These are phyloP conservation scores for Phodopus roborovskii DNA, from an alignment of 2,113 vertebrate genomes.

Conservation along the genomic window DNA sequence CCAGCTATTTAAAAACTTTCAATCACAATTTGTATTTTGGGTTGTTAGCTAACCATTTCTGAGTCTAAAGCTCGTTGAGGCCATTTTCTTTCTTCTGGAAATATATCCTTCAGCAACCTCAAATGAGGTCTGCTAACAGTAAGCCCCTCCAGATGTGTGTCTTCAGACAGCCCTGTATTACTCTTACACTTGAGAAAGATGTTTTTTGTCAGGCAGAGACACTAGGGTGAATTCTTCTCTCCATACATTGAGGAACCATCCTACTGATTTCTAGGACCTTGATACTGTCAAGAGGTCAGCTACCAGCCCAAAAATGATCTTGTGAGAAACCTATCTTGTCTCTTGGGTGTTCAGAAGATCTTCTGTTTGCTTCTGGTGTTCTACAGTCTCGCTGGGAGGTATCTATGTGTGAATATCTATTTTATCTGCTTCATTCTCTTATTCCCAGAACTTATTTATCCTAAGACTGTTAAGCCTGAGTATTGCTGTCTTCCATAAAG, in stretches of 20 bases:
- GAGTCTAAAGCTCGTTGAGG: background rate
- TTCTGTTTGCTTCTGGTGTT: background rate
- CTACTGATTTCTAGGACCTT: background rate
- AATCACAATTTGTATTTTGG: background rate
- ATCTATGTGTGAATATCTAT: background rate
- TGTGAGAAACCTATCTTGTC: background rate
- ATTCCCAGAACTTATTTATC: background rate
- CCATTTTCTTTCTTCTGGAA: background rate
- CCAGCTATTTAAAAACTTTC: background rate
- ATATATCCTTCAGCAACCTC: background rate
- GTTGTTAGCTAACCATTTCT: background rate
- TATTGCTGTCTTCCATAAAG: background rate
- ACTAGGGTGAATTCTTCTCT: background rate
- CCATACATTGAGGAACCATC: background rate
- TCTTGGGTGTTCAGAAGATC: background rate
- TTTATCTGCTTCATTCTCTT: background rate
- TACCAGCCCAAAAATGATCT: background rate
- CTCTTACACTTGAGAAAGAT: background rate
- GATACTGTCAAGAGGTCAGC: background rate
- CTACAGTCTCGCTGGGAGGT: background rate
- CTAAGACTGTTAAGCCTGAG: background rate
- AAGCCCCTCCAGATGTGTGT: background rate
- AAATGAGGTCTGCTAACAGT: background rate
- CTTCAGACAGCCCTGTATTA: background rate
- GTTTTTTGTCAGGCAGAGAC: background rate